These are phyloP conservation scores for Xylocampa areola DNA, from an alignment of 2,888 invertebrate species.

Conservation along the genomic window DNA sequence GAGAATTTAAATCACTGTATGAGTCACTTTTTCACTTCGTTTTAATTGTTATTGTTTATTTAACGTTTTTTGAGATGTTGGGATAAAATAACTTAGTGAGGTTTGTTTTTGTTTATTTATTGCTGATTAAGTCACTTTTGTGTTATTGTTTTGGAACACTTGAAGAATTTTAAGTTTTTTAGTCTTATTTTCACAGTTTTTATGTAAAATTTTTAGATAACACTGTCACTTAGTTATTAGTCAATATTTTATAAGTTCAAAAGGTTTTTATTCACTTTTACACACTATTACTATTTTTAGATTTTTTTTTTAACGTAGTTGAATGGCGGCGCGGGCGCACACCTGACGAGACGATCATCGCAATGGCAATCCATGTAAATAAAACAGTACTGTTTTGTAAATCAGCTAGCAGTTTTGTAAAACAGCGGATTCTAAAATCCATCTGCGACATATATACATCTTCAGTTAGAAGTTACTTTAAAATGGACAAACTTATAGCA, in stretches of 20 bases:
- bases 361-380: too few relatives aligned
- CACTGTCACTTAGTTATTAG: conserved; percentile 14
- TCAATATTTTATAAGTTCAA: conserved; percentile 5
- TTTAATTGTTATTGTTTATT: not conserved
- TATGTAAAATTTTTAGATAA: conserved; percentile 9
- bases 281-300: conserved; percentile 9
- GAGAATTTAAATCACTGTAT: conserved; percentile 9
- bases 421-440: too few relatives aligned
- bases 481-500: too few relatives aligned
- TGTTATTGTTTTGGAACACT: not conserved
- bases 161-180: conserved; percentile 3
- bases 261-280: conserved; percentile 6
- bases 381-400: too few relatives aligned
- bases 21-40: conserved; percentile 18
- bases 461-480: too few relatives aligned
- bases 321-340: too few relatives aligned
- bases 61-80: not conserved
- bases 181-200: conserved; percentile 7
- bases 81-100: not conserved
- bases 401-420: too few relatives aligned
- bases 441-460: too few relatives aligned
- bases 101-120: conserved; percentile 7
- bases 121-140: conserved; percentile 1
- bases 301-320: too few relatives aligned
- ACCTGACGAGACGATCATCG: too few relatives aligned